Evolutionary conservation across 2,888 invertebrate species (phyloP).

Genomic region (Meandrusa payeni): DNA sequence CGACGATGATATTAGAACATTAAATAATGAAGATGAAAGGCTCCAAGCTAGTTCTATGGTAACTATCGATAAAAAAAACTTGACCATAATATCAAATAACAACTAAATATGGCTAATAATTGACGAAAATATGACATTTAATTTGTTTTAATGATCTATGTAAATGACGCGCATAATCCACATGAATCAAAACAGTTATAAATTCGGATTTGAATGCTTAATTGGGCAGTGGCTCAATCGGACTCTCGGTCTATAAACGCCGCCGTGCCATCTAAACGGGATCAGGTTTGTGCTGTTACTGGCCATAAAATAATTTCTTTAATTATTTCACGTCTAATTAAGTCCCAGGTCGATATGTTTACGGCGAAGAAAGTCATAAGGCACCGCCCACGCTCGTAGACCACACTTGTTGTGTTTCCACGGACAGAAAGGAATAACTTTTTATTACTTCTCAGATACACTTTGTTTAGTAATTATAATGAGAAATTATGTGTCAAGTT

Average conservation of each 20-base stretch:
- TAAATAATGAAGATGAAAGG: no score
- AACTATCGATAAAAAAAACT: no score
- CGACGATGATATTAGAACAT: no score
- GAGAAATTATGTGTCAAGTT: no score
- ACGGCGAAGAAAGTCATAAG: slow-evolving; percentile 34
- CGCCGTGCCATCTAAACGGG: slow-evolving; percentile 12
- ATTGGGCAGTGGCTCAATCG: slow-evolving; percentile 1
- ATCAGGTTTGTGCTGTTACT: slow-evolving; percentile 28
- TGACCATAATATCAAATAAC: no score
- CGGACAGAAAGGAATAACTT: slow-evolving; percentile 5
- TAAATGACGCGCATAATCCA: slow-evolving; percentile 3
- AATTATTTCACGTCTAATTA: slow-evolving; percentile 39
- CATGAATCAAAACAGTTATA: slow-evolving; percentile 10
- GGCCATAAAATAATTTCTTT: slow-evolving; percentile 34
- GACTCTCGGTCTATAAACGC: background rate
- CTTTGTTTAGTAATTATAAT: no score
- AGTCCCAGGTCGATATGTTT: slow-evolving; percentile 34
- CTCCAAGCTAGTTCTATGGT: no score
- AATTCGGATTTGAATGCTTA: slow-evolving; percentile 10
- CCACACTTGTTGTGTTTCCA: background rate
- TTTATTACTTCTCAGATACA: no score
- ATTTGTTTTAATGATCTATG: slow-evolving; percentile 3
- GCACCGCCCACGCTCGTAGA: slow-evolving; percentile 34
- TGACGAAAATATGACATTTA: background rate
- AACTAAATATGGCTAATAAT: slow-evolving; percentile 2